Evolutionary conservation across 2,113 vertebrate genomes (phyloP), one percentile per base, ranked within the genome.

Genomic region (Ceratotherium simum): DNA sequence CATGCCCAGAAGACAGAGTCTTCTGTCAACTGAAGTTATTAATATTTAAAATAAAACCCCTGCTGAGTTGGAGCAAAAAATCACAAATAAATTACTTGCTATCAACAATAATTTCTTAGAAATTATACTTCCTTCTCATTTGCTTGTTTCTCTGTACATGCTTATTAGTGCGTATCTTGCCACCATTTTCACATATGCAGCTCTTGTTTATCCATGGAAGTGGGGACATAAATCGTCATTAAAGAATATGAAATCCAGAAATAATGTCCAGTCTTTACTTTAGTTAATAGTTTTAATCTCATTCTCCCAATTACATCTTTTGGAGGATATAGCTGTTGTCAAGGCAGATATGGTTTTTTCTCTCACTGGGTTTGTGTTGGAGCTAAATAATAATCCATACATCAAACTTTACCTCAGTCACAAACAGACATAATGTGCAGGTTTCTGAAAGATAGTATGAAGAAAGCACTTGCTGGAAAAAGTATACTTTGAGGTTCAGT

Each of bases 401-500:
- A 33, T 20, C 6, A 20, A 46, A 8, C 7, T 69, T 58, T 56
- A 36, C 18, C 54, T 96, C 25, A 12, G 2, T 60, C 17, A 83
- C 54, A 91, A 60, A 70, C 4, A 96, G 72, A 82, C 5, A 4
- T 21, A 36, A 6, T 73, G 16, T 46, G 7, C 33, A 88, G 67
- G 39, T 39, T 90, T 94, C 36, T 69, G 48, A 76, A 95, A 42
- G 42, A 64, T 11, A 84, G 54, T 46, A 5, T 31, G 11, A 62
- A 83, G 83, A 80, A 69, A 80, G 16, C 16, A 72, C 51, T 39
- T 67, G 42, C 64, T 81, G 11, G 18, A 75, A 90, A 88, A 92
- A 95, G 27, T 81, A 20, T 60, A 80, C 92, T 96, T 39, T 31
- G 78, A 87, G 70, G 90, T 97, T 98, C 80, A 62, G 33, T 84